phyloP scores from a whole-genome alignment of 2,797 vertebrate species.

The Arctocebus calabarensis region DNA sequence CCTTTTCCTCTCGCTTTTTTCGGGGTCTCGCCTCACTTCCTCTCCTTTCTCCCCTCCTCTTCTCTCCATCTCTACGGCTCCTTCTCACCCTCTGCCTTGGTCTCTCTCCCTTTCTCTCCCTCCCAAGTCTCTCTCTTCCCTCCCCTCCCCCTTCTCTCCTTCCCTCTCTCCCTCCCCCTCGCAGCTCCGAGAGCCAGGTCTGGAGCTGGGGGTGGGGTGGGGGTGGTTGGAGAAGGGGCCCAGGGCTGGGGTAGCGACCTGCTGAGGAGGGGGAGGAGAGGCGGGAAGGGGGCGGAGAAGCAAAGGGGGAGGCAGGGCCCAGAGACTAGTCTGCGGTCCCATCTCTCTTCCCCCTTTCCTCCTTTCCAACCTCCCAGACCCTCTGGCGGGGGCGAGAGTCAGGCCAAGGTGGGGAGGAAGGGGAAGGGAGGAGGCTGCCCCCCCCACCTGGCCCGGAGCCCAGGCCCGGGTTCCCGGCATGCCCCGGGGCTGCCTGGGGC shows the following conservation, averaged over 20 bases:
- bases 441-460: slow-evolving; percentile 77
- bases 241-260: slow-evolving; percentile 78
- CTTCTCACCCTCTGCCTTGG: neutral
- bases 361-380: slow-evolving; percentile 69
- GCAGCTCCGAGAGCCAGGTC: slow-evolving; percentile 70
- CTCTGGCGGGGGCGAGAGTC: slow-evolving; percentile 75
- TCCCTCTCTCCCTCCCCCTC: slow-evolving; percentile 70
- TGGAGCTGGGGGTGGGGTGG: slow-evolving; percentile 78
- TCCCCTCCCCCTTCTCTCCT: neutral
- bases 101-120: neutral
- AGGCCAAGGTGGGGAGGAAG: slow-evolving; percentile 82
- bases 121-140: neutral
- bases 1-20: neutral
- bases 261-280: slow-evolving; percentile 60
- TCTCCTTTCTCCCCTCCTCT: neutral
- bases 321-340: slow-evolving; percentile 9
- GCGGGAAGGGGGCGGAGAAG: slow-evolving; percentile 69
- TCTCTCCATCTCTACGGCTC: neutral
- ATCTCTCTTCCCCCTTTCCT: slow-evolving; percentile 28
- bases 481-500: slow-evolving; percentile 80
- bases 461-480: slow-evolving; percentile 80
- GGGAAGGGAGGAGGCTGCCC: slow-evolving; percentile 77
- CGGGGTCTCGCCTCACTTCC: neutral
- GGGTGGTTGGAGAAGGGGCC: slow-evolving; percentile 76
- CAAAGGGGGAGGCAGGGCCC: neutral